Base-by-base conservation (phyloP, 2,888 invertebrate genomes). In the Torymus aiolomorphi region DNA sequence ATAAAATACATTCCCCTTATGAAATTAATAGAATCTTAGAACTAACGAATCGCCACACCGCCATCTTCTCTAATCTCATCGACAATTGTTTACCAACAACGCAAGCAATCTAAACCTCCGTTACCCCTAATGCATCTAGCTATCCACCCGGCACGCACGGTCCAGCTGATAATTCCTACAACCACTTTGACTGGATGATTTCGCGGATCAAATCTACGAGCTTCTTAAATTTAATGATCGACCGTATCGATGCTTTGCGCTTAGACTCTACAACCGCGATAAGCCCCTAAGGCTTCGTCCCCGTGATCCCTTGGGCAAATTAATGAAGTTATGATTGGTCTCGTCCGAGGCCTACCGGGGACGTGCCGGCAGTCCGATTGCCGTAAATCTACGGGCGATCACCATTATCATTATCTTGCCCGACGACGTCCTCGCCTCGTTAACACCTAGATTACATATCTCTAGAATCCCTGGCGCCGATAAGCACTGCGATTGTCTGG, bases 301-400 rank as follows among this genome's bases (percentile, higher is more conserved):
- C 24, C 65, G 14, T 57, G 51, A n/a, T 63, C 71, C 20, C n/a
- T 42, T 42, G 42, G 42, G 18, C 42, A n/a, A 74, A 78, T 78
- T 78, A 78, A 78, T 74, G 74, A 78, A 78, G 74, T 70, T 78
- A 78, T 78, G 69, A 72, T 78, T 78, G 51, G 51, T 14, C 49
- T 31, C 57, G 59, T 18, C 72, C 20, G 77, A 59, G 2, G 66
- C n/a, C 57, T 18, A 57, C 51, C 12, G 24, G 49, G 51, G 56
- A 56, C n/a, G 57, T 16, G 20, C 24, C 14, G 51, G 59, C 66
- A 24, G 61, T 71, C 24, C 75, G 57, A 80, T 66, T 52, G 62
- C 67, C 76, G 71, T 80, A 80, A 80, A 80, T 80, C 80, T 80
- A 42, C 61, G 16, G 66, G 76, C 73, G 77, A 80, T 80, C 80